Conservation (phyloP, 2,888 invertebrate genomes). For the Nasonovia ribisnigri region DNA sequence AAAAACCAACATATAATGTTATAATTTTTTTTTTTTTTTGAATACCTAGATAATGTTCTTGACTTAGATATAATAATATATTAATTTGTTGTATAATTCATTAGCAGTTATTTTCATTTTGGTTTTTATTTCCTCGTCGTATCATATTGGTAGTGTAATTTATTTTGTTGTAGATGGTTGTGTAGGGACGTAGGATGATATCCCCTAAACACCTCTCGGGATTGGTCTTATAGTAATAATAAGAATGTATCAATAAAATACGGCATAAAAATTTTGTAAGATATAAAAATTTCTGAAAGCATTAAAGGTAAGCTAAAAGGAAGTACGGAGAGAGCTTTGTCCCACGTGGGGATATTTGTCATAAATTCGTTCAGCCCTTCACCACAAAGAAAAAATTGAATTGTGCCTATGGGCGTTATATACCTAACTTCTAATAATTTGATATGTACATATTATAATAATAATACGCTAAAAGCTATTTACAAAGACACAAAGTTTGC, state of each 20-base stretch:
- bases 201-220: neutral
- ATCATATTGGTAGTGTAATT: neutral
- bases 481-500: neutral
- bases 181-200: neutral
- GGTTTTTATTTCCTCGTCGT: neutral
- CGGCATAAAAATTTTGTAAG: neutral
- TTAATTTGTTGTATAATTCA: neutral
- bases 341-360: neutral
- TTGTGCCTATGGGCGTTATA: neutral
- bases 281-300: neutral
- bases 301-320: neutral
- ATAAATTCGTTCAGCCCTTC: neutral
- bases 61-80: neutral
- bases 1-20: neutral
- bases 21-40: too few species aligned
- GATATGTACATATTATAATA: constrained; percentile 3
- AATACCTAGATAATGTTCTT: neutral
- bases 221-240: neutral
- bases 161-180: neutral
- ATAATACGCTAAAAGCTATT: neutral
- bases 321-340: neutral
- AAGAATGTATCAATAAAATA: neutral
- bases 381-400: neutral
- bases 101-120: neutral
- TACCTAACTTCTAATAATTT: neutral